These are phyloP conservation scores for Spilogale gracilis DNA, from an alignment of 2,113 vertebrate species.

Conservation along the genomic window DNA sequence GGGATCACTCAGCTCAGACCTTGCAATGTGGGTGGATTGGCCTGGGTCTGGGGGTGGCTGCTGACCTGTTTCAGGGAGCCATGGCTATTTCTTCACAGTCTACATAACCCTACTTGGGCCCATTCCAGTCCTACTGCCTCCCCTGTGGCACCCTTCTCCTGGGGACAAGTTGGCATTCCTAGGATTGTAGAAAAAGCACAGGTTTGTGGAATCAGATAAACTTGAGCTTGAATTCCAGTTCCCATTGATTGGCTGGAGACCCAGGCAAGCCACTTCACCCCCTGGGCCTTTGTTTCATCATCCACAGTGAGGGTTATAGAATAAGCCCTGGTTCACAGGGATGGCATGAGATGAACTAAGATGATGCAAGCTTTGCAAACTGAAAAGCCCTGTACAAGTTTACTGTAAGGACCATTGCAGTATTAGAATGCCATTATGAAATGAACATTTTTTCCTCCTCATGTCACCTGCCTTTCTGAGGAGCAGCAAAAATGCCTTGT, in stretches of 20 bases:
- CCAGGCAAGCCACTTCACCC: background rate
- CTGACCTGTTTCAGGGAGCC: background rate
- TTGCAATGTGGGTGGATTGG: background rate
- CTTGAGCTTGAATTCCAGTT: slow-evolving; percentile 45
- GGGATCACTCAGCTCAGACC: background rate
- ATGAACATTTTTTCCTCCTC: background rate
- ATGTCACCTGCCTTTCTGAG: background rate
- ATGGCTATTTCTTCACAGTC: background rate
- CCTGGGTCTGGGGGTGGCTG: background rate
- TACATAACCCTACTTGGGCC: background rate
- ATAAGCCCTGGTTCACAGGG: background rate
- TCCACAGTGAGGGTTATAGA: background rate
- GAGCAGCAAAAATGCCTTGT: background rate
- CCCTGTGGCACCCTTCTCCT: background rate
- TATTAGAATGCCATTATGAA: background rate
- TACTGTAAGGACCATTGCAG: background rate
- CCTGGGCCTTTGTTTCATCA: background rate
- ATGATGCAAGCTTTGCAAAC: background rate
- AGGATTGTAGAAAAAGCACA: background rate
- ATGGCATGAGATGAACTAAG: background rate
- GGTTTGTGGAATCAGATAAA: slow-evolving; percentile 5
- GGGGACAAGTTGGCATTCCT: background rate
- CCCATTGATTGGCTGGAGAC: slow-evolving; percentile 30
- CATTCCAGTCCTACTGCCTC: background rate
- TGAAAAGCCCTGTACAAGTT: background rate